Percentiles rank a stretch among this genome's conserved stretches.
Conservation (phyloP, 2,888 invertebrate genomes). For the Cephus runcator region DNA sequence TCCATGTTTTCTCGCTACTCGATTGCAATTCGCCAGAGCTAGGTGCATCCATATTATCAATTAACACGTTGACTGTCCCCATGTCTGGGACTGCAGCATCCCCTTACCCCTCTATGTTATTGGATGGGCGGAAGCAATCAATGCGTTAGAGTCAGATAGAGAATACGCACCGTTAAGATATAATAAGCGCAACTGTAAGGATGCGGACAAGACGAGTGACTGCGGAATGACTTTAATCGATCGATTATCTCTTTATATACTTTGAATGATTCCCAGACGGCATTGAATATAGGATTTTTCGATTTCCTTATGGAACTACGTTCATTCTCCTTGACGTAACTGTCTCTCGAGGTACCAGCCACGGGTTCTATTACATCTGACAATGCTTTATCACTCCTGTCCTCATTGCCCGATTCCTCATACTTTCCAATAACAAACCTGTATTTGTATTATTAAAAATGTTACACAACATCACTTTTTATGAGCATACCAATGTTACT, state of each 20-base stretch:
- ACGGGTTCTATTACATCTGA: neutral
- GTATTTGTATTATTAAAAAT: conserved; percentile 7
- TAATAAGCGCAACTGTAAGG: conserved; percentile 73
- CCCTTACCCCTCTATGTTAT: no score
- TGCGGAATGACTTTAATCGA: conserved; percentile 67
- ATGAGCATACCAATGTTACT: neutral
- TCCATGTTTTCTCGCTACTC: neutral
- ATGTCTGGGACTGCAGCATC: neutral
- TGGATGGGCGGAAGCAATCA: neutral
- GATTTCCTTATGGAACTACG: conserved; percentile 30
- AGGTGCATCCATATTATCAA: neutral
- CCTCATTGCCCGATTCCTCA: conserved; percentile 68
- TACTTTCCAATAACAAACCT: conserved; percentile 73
- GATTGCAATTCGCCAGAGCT: neutral
- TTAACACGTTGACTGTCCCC: neutral
- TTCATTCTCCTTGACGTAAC: neutral
- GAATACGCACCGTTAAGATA: conserved; percentile 66
- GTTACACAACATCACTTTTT: conserved; percentile 7
- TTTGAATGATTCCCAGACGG: conserved; percentile 63
- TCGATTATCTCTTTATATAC: conserved; percentile 65
- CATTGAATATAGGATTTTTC: conserved; percentile 57
- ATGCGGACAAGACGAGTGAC: conserved; percentile 71
- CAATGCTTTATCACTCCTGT: conserved; percentile 12
- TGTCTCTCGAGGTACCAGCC: neutral
- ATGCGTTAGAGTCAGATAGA: neutral